phyloP scores from a whole-genome alignment of 2,797 vertebrate genomes.

The Carduelis carduelis region DNA sequence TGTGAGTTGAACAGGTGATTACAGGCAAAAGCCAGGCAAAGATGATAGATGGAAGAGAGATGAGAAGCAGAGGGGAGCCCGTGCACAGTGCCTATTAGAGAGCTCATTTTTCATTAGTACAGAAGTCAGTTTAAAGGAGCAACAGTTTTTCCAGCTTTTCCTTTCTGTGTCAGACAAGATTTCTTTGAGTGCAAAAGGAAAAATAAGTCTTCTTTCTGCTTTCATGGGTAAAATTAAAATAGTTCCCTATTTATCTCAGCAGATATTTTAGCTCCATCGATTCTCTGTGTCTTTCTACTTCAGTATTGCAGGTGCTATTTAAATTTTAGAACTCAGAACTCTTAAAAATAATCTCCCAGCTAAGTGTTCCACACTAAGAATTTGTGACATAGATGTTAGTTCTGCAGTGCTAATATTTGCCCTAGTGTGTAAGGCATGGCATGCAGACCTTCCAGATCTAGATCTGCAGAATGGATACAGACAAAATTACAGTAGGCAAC shows the following conservation, averaged over 20 bases:
- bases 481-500: neutral
- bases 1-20: constrained; percentile 27
- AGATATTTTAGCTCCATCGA: neutral
- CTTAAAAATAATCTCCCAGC: neutral
- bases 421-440: neutral
- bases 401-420: constrained; percentile 10
- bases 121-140: constrained; percentile 6
- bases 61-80: neutral
- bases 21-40: neutral
- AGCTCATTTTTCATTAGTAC: constrained; percentile 10
- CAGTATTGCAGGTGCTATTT: neutral
- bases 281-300: constrained; percentile 24
- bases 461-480: neutral
- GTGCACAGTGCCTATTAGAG: neutral
- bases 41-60: neutral
- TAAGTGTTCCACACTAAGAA: neutral
- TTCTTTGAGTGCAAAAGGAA: neutral
- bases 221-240: constrained; percentile 17
- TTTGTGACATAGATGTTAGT: neutral
- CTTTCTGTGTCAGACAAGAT: neutral
- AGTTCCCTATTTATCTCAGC: neutral
- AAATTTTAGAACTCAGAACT: neutral
- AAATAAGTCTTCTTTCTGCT: constrained; percentile 1
- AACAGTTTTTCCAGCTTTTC: neutral
- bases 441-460: neutral